phyloP scores from a whole-genome alignment of 2,113 vertebrate genomes.

The Cyanoramphus novaezelandiae region DNA sequence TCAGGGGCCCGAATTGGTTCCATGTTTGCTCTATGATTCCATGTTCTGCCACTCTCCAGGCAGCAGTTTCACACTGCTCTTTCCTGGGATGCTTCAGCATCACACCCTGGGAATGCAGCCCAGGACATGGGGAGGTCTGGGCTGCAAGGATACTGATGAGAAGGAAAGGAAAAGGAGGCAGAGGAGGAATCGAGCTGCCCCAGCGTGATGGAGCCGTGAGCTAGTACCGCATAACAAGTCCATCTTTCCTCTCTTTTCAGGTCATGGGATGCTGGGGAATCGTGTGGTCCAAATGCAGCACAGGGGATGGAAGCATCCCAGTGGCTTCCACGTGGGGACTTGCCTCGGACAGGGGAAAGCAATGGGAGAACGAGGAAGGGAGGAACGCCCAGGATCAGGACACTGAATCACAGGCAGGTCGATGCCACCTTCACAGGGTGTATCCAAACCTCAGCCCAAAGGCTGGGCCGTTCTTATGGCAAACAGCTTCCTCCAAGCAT shows the following conservation, averaged over 20 bases:
- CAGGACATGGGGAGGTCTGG: neutral
- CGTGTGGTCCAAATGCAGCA: fast-evolving
- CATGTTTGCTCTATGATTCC: neutral
- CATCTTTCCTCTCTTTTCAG: neutral
- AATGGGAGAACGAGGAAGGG: neutral
- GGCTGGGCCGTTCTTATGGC: neutral
- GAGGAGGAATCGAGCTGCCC: neutral
- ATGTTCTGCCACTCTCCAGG: neutral
- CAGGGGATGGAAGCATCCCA: neutral
- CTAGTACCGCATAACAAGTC: neutral
- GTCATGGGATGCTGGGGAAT: neutral
- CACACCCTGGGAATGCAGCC: neutral
- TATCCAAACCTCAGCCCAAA: neutral
- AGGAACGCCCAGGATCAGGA: neutral
- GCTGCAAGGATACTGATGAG: neutral
- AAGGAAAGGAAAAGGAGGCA: neutral
- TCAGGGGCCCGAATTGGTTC: neutral
- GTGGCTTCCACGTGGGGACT: fast-evolving
- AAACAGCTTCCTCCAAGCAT: neutral
- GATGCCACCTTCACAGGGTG: neutral
- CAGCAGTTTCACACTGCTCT: too few species aligned
- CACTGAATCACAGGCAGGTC: neutral
- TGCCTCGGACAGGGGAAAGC: fast-evolving
- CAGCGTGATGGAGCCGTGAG: neutral
- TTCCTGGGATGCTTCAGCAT: neutral